These are phyloP conservation scores for Camponotus vicinus DNA, from an alignment of 1,140 invertebrate species.

Conservation along the genomic window DNA sequence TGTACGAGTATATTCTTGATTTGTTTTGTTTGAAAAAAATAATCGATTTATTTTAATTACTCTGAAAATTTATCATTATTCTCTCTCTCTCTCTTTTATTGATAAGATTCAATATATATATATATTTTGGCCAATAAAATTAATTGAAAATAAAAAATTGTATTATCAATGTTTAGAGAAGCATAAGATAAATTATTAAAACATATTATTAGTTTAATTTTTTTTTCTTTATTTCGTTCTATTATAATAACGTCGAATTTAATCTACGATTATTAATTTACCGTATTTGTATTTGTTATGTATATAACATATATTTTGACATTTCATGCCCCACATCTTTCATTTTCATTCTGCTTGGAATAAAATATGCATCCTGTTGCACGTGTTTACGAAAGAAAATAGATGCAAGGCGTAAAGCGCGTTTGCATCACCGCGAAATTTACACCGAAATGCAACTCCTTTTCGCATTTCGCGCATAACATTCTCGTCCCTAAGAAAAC, in stretches of 20 bases:
- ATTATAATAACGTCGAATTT: not conserved
- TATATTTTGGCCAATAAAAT: too few relatives aligned
- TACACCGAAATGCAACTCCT: slow-evolving; percentile 5
- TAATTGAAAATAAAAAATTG: too few relatives aligned
- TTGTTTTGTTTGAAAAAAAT: not conserved
- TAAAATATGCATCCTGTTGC: slow-evolving; percentile 11
- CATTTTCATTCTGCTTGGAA: not conserved
- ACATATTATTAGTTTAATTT: not conserved
- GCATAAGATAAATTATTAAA: not conserved
- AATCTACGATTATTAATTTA: not conserved
- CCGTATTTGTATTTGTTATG: not conserved
- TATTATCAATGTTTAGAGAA: too few relatives aligned
- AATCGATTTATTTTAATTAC: slow-evolving; percentile 17
- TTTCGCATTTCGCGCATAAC: not conserved
- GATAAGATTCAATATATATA: too few relatives aligned
- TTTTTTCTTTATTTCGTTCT: not conserved
- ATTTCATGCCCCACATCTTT: too few relatives aligned
- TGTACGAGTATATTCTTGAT: not conserved
- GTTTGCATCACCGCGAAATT: not conserved
- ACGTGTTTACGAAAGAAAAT: slow-evolving; percentile 1
- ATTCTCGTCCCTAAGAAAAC: slow-evolving; percentile 23
- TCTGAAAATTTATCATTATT: not conserved
- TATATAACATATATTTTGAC: not conserved
- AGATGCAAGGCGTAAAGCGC: not conserved
- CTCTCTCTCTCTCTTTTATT: too few relatives aligned